Evolutionary conservation across 2,113 vertebrate genomes (phyloP).

Genomic region (Paramormyrops kingsleyae): DNA sequence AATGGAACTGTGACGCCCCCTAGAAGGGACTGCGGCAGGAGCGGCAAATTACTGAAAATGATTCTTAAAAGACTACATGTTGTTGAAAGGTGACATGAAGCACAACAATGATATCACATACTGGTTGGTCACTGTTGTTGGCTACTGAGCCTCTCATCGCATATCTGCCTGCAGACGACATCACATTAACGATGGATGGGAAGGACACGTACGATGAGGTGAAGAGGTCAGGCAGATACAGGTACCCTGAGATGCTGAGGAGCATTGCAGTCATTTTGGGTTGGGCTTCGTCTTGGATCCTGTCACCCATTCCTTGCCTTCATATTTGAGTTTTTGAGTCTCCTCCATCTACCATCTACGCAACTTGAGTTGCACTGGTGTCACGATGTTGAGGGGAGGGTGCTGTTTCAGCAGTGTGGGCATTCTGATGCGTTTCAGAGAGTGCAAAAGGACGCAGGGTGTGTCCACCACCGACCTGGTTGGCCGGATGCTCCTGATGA

Average conservation of each 20-base stretch:
- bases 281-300: neutral
- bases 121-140: neutral
- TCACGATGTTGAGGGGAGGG: neutral
- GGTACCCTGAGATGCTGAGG: constrained; percentile 48
- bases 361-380: neutral
- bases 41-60: neutral
- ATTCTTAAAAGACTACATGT: neutral
- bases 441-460: constrained; percentile 92
- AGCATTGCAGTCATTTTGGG: neutral
- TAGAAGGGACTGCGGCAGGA: neutral
- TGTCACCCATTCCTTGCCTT: neutral
- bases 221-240: constrained; percentile 87
- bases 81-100: neutral
- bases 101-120: neutral
- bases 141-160: neutral
- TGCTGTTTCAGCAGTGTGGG: neutral
- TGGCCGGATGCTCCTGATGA: constrained; percentile 94
- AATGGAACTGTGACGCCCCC: neutral
- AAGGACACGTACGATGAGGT: constrained; percentile 94
- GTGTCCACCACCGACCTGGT: constrained; percentile 96
- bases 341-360: neutral
- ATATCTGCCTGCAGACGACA: constrained; percentile 72
- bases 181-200: constrained; percentile 88
- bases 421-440: constrained; percentile 57
- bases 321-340: neutral